Base-by-base conservation (phyloP, 2,888 invertebrate species). In the Colletes collaris region DNA sequence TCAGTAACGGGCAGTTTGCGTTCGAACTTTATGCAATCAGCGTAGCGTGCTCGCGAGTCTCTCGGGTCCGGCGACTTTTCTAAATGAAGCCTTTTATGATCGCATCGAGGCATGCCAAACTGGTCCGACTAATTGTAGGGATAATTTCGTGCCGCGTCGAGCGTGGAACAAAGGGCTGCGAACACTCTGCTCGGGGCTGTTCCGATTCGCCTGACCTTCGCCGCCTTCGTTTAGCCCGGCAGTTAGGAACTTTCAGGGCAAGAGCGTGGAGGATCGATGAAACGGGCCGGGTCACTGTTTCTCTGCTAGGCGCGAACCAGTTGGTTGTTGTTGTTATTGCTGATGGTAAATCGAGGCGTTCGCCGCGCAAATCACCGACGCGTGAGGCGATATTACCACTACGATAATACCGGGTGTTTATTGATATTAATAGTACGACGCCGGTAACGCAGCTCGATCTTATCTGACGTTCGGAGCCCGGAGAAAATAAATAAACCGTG, bases 251-350 rank as follows among this genome's bases (percentile, higher is more conserved):
- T 73, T 77, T 66, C 65, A 64, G 65, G 69, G 70, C 68, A 52
- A 46, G 69, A 64, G 71, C 67, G 35, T 46, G 19, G 55, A 46
- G 67, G 75, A 78, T 76, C 81, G 79, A 79, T 79, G 68, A 63
- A 65, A 75, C 69, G 62, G 44, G 64, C 53, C 19, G 52, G 67
- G 71, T 73, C 50, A 69, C 64, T 65, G 52, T 63, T 46, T 40
- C 7, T 46, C 19, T 13, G 44, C 58, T 40, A 8, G 4, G 11
- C 10, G 19, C 19, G 16, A 63, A 11, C 52, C 13, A 8, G 27
- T 40, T 10, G 40, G 8, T 35, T 50, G 63, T 50, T 68, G 40
- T 68, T 78, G 64, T 63, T 64, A 27, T 50, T 49, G 49, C 46
- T 50, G 16, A 8, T n/a, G 37, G 56, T 63, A 49, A 55, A 74